Conservation (phyloP, 2,797 vertebrate genomes). For the Coregonus ussuriensis region DNA sequence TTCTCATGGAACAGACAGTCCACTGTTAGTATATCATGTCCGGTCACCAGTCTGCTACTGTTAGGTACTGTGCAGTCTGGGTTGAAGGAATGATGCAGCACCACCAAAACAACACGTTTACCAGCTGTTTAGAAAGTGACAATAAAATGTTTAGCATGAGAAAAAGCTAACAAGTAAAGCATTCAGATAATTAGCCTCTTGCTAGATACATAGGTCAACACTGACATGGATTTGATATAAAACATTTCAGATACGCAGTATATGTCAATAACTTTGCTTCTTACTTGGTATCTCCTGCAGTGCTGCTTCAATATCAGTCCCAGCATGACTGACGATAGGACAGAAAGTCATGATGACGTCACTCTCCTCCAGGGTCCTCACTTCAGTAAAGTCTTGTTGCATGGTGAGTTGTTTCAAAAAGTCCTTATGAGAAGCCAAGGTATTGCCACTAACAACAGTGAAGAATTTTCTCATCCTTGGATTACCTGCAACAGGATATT, state of each 20-base stretch:
- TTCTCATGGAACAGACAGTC: constrained; percentile 52
- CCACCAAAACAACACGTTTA: constrained; percentile 41
- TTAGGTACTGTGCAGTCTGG: constrained; percentile 29
- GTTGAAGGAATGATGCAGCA: constrained; percentile 46
- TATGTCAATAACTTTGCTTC: not conserved
- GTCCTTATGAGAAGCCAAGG: not conserved
- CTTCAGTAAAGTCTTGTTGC: not conserved
- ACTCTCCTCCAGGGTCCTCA: not conserved
- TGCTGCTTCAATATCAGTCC: constrained; percentile 8
- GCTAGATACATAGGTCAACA: not conserved
- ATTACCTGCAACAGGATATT: not conserved
- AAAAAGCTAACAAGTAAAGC: not conserved
- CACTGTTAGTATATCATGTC: rapidly evolving
- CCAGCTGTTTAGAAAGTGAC: not conserved
- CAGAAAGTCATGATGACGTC: constrained; percentile 5
- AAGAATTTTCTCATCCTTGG: not conserved
- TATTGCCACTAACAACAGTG: not conserved
- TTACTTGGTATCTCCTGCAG: not conserved
- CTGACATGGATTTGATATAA: too few species aligned
- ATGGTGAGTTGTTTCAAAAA: not conserved
- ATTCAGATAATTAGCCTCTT: not conserved
- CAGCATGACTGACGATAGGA: not conserved
- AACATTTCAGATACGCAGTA: too few species aligned
- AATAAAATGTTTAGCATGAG: not conserved
- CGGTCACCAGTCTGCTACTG: not conserved